Base-by-base conservation (phyloP, 2,888 invertebrate genomes). In the Psococerastis gibbosa region DNA sequence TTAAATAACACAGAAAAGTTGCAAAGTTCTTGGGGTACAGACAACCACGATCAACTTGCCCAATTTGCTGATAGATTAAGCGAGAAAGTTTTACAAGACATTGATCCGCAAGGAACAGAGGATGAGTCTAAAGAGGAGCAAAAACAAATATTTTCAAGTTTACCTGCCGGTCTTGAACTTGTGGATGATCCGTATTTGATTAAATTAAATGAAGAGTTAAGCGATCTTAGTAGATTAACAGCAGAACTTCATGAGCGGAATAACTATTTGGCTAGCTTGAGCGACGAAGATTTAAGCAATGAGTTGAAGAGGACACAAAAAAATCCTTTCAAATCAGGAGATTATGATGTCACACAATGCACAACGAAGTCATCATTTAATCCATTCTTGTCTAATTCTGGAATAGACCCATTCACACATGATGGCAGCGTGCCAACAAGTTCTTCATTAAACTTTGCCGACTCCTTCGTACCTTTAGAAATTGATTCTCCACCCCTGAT, bases 31-130 rank as follows among this genome's bases (percentile, higher is more conserved):
- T 76, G 76, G 75, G 68, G 68, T 43, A 72, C 75, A 51, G 74
- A 76, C 49, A 73, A 74, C 49, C 68, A 70, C 48, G 73, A 73
- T 52, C 78, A 82, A 56, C 64, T 83, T 48, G 75, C 76, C 2
- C 80, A 82, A 53, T 82, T 83, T 53, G 82, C 83, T 2, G 83
- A 84, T 55, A 76, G 78, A 56, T 62, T 84, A n/a, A 80, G 80
- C 55, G 81, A 81, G 55, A 82, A 82, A 57, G 62, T 85, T 47
- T 67, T 82, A 44, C 75, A 78, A 49, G 82, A 84, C 61, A 75
- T 83, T 49, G 81, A 83, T 55, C 55, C 56, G 45, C 60, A 58
- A 47, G 56, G 59, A 42, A 69, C 69, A 52, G 66, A 67, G 49
- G 67, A 68, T 20, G 49, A 45, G 11, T 22, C 22, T 49, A 50